Base-by-base conservation (phyloP, 2,888 invertebrate genomes). In the Druceiella hillmani region DNA sequence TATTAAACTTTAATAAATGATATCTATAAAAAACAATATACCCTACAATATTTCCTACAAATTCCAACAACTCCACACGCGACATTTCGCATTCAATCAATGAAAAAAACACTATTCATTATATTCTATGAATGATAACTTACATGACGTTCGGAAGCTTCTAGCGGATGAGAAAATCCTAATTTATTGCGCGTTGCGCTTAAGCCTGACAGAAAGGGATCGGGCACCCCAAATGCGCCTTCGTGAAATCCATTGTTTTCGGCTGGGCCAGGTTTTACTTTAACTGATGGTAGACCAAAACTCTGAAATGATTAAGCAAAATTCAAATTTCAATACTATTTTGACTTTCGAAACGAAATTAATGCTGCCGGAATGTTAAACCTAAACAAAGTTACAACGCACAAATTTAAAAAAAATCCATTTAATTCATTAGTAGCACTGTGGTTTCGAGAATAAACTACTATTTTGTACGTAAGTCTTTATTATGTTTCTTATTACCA, bases 91-190 rank as follows among this genome's bases (percentile, higher is more conserved):
- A 20, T 20, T 5, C 20, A 20, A 9, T 5, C 20, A n/a, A 27
- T 30, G 7, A 9, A 30, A 25, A 34, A 6, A 11, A 29, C 24
- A 36, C 30, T 15, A n/a, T n/a, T n/a, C n/a, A n/a, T n/a, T n/a
- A n/a, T n/a, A n/a, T n/a, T n/a, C n/a, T n/a, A 20, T 20, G n/a
- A n/a, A n/a, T n/a, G n/a, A n/a, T n/a, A n/a, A 64, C 75, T 74
- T 73, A 86, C 87, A 60, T 78, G 78, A 54, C 60, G 65, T 59
- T 83, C 83, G 2, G 84, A 79, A 13, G 61, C 55, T 59, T 83
- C 79, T 37, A 88, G 53, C 1, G 85, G 83, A 66, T 88, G 87
- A 32, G 70, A 55, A 29, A 60, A 55, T 42, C 75, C 75, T 34
- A 78, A 51, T 47, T 67, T 71, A 16, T 68, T 61, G 52, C 67